These are phyloP conservation scores for Leiothrix lutea DNA, from an alignment of 2,113 vertebrate genomes.

Conservation along the genomic window DNA sequence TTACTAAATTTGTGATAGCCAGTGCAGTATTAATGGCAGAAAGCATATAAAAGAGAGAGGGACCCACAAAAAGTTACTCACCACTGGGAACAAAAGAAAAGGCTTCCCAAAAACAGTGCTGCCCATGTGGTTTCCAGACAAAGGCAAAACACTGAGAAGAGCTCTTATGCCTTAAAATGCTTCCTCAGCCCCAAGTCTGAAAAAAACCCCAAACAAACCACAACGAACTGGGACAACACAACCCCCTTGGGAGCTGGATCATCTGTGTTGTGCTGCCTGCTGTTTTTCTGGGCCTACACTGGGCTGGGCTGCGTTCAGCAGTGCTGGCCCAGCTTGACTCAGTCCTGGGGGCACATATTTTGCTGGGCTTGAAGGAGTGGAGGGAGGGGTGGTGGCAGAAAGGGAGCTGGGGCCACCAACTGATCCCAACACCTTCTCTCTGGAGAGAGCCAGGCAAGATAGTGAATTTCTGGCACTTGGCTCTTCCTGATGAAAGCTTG, in stretches of 20 bases:
- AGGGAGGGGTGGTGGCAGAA: neutral
- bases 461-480: neutral
- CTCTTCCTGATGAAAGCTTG: neutral
- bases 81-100: neutral
- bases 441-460: neutral
- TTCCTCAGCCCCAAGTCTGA: neutral
- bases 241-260: neutral
- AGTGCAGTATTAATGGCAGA: neutral
- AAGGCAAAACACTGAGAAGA: neutral
- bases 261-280: fast-evolving
- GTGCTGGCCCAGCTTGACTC: neutral
- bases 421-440: neutral
- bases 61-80: neutral
- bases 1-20: fast-evolving
- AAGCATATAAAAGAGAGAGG: neutral
- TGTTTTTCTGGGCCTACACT: neutral
- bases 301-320: fast-evolving
- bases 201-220: neutral
- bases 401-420: neutral
- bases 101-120: neutral
- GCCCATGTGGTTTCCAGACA: neutral
- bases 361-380: neutral
- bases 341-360: neutral
- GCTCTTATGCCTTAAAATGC: neutral
- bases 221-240: neutral